Percentiles rank a stretch among this genome's conserved stretches.
phyloP scores from a whole-genome alignment of 2,888 invertebrate genomes.

The Sisyra terminalis region DNA sequence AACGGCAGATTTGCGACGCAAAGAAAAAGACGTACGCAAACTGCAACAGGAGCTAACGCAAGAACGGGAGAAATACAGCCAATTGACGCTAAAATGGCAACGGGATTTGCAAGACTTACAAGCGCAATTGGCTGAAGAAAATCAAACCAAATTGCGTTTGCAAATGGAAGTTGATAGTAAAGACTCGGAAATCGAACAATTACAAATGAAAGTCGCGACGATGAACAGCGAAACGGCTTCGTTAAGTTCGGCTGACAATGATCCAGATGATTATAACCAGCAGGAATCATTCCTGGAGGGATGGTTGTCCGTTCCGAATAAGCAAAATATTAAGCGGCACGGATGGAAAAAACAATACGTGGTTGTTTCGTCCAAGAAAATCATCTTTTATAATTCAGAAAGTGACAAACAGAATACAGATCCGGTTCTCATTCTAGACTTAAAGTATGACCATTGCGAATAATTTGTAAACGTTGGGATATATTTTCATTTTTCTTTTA shows the following conservation, averaged over 20 bases:
- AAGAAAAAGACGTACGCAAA: conserved; percentile 89
- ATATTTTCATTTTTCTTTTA: conserved; percentile 15
- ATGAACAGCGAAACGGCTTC: conserved; percentile 78
- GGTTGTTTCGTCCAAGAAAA: conserved; percentile 90
- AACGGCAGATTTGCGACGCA: conserved; percentile 63
- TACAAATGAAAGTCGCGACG: conserved; percentile 69
- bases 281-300: conserved; percentile 77
- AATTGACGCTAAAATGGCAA: conserved; percentile 67
- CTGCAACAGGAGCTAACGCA: conserved; percentile 85
- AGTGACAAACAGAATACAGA: conserved; percentile 87
- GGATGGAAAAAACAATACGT: conserved; percentile 97
- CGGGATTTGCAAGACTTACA: conserved; percentile 60
- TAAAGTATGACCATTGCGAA: conserved; percentile 49
- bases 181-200: conserved; percentile 88
- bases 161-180: conserved; percentile 96
- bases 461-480: conserved; percentile 3
- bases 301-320: conserved; percentile 89
- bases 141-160: conserved; percentile 54
- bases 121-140: conserved; percentile 69
- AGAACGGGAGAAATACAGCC: conserved; percentile 88
- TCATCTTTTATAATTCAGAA: conserved; percentile 93
- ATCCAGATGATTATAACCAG: conserved; percentile 53
- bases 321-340: conserved; percentile 86
- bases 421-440: conserved; percentile 87
- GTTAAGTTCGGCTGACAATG: conserved; percentile 77